Percentiles rank a stretch among this genome's conserved stretches.
Conservation (phyloP, 2,888 invertebrate species). For the Oscheius sp. region DNA sequence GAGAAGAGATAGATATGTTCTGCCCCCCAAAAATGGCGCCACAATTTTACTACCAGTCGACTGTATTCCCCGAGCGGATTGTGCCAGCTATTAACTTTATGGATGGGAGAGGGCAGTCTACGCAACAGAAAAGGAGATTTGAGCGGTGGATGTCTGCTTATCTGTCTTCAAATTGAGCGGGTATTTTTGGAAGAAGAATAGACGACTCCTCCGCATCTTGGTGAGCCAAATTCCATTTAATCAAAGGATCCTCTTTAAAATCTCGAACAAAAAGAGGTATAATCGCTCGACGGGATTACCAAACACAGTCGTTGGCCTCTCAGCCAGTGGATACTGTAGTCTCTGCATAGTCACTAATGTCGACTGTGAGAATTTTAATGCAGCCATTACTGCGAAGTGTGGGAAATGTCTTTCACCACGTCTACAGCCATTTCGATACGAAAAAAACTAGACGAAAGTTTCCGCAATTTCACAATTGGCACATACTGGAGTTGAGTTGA, state of each 20-base stretch:
- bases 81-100: constrained; percentile 21
- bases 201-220: background rate
- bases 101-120: constrained; percentile 9
- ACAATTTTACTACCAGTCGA: background rate
- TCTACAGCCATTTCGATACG: background rate
- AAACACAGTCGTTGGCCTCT: constrained; percentile 2
- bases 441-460: constrained; percentile 11
- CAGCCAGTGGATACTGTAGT: background rate
- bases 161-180: background rate
- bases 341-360: background rate
- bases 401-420: background rate
- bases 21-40: background rate
- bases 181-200: no score
- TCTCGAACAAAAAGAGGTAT: no score
- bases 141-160: background rate
- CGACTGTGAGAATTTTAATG: background rate
- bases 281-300: background rate
- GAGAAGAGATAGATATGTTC: background rate
- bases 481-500: background rate
- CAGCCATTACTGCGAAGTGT: constrained; percentile 16
- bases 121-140: constrained; percentile 1
- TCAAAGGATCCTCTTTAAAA: no score
- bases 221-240: no score
- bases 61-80: constrained; percentile 19
- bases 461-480: no score